Evolutionary conservation across 2,888 invertebrate species (phyloP), one percentile per base, ranked within the genome.

Genomic region (Caenorhabditis imperialis): DNA sequence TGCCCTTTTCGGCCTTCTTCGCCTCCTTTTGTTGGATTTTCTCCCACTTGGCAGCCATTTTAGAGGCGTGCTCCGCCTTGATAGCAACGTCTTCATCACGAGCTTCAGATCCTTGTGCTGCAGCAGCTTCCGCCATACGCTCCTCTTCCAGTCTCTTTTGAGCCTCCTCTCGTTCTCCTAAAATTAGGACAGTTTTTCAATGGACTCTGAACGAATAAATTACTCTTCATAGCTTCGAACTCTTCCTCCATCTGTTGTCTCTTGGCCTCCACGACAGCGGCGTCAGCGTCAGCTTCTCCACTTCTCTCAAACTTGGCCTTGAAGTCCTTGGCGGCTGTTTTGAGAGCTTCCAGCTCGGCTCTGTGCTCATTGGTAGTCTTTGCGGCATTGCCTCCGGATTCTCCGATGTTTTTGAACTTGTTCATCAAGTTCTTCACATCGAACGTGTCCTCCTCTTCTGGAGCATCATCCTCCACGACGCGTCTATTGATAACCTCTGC

Each of bases 241-340:
- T 88, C 88, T 62, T 89, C 88, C 18, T 88, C 86, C 75, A 90
- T 86, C 42, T 89, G 85, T 45, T 84, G 81, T 45, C 87, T 84
- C 75, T 85, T 85, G 25, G 89, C 88, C 35, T 88, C 88, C n/a
- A 80, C 82, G 1, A 83, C 78, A 82, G 88, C 87, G 12, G 89
- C 83, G 8, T 88, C 89, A 6, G 87, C 89, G 16, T 85, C 85
- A 16, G 88, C 82, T 14, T 84, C 84, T 20, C 85, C 85, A 48
- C 85, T 88, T 75, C 88, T 86, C 38, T 89, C 88, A 67, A 89
- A 86, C 22, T 82, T 81, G 50, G 89, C 85, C 63, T 86, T 82
- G 37, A 86, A 74, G 47, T 88, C 84, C 50, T 81, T 86, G 12
- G 86, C 82, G 1, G 75, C 76, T 18, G 69, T 75, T 57, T 81